Percentiles rank a stretch among this genome's conserved stretches.
Evolutionary conservation across 2,888 invertebrate species (phyloP).

Genomic region (Resseliella maxima): DNA sequence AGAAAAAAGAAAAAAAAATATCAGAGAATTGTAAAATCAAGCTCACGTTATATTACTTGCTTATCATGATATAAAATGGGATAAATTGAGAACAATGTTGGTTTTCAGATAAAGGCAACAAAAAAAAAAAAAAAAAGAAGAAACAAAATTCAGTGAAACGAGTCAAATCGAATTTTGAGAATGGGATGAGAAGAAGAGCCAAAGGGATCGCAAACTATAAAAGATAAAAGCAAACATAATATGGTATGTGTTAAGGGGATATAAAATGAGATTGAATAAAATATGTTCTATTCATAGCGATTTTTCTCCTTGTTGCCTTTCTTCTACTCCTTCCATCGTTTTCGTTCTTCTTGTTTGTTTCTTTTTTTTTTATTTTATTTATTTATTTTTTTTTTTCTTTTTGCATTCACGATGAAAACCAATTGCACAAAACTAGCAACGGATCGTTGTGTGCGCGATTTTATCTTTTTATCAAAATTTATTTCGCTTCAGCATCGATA

Average conservation of each 20-base stretch:
- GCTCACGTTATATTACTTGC: conserved; percentile 36
- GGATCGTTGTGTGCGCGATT: background rate
- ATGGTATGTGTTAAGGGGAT: conserved; percentile 33
- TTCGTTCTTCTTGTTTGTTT: no score
- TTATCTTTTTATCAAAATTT: conserved; percentile 40
- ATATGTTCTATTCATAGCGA: conserved; percentile 41
- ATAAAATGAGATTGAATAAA: conserved; percentile 45
- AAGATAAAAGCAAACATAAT: conserved; percentile 49
- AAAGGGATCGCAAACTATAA: background rate
- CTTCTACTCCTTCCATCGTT: no score
- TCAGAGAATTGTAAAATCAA: background rate
- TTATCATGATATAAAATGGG: conserved; percentile 51
- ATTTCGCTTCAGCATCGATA: background rate
- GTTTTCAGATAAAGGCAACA: background rate
- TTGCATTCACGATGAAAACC: conserved; percentile 47
- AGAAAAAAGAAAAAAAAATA: background rate
- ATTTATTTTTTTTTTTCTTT: no score
- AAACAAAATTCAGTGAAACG: background rate
- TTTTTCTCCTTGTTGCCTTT: conserved; percentile 26
- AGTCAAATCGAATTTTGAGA: background rate
- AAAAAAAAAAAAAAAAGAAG: background rate
- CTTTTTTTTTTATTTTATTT: no score
- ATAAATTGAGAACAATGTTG: conserved; percentile 41
- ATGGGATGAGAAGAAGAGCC: background rate
- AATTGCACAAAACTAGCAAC: conserved; percentile 14